Base-by-base conservation (phyloP, 2,888 invertebrate genomes). In the Spodoptera littoralis region DNA sequence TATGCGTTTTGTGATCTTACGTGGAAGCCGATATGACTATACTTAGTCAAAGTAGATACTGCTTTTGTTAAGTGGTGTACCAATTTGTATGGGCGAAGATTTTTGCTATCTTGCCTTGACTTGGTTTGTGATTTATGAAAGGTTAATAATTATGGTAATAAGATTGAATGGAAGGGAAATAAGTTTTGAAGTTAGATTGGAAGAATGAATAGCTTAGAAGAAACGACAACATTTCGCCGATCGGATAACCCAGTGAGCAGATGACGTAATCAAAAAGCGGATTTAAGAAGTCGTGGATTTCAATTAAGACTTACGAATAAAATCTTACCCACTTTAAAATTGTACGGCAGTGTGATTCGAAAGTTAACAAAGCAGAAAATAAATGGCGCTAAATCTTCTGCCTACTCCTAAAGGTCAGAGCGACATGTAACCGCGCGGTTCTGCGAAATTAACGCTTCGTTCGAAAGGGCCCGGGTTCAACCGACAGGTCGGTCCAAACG, bases 381-480 rank as follows among this genome's bases (percentile, higher is more conserved):
- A 52, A 55, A 58, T 56, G 41, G 44, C 13, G 46, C 52, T 50
- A 50, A 59, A 56, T 60, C 63, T 22, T 67, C 68, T 59, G 56
- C 68, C 30, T 59, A 70, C 48, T 45, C 18, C 13, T 24, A 65
- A 70, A 66, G 59, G 64, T 73, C 60, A 62, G 30, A 65, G 51
- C 41, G 54, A 51, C 60, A 50, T 65, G 70, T 67, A 54, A 48
- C 54, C 36, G 8, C 53, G 42, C 50, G 45, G 56, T 60, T 61
- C 66, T 59, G 58, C 56, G 43, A 76, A 76, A 73, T 73, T 67
- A 75, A 65, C 69, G 76, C 70, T 58, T 73, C 27, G 70, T 48
- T 70, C 46, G 41, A 60, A 58, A 65, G 58, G 62, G 53, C 58
- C 27, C 51, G 60, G 60, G 70, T 60, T 73, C 73, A 70, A 43